Evolutionary conservation across 2,113 vertebrate species (phyloP), one percentile per base, ranked within the genome.

Genomic region (Diglossa brunneiventris): DNA sequence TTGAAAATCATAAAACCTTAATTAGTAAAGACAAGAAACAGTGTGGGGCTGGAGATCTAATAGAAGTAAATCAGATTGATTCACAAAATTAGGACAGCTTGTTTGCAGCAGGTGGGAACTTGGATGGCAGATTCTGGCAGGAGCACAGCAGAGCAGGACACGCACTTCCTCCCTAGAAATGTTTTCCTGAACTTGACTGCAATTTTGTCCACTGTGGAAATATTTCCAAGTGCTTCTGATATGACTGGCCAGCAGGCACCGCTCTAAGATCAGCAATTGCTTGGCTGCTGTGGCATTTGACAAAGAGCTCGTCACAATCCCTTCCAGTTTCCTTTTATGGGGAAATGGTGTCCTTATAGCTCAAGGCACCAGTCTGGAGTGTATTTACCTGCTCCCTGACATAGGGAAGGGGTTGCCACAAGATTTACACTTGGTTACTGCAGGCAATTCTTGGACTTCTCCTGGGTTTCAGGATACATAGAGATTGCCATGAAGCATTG

Each of bases 241-340:
- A 41, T 1, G 69, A 50, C 2, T 4, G 52, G 63, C 95, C 96
- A 96, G 84, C 80, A 97, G 96, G 93, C 55, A 92, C 86, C 95
- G 78, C 94, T 94, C 47, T 88, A 69, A 69, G 72, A 92, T 50
- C 85, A 92, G 68, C 28, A 69, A 84, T 96, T 11, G 26, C 53
- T 52, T 11, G n/a, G 23, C 49, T 47, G 55, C 66, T 11, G 28
- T 2, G 10, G n/a, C 39, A 5, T 31, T 41, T 30, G 37, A 27
- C 26, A 13, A 18, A 47, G 31, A 2, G 41, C 82, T 75, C 9
- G 7, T 47, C 2, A 3, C 35, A 18, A 18, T 5, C 22, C 35
- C 17, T 62, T 26, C 41, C 46, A 20, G 24, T 42, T 91, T 44
- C 53, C 13, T 87, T 53, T 61, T 6, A 13, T 2, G 13, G 22